These are phyloP conservation scores for Ormyrus labotus DNA, from an alignment of 2,888 invertebrate genomes.

Conservation along the genomic window DNA sequence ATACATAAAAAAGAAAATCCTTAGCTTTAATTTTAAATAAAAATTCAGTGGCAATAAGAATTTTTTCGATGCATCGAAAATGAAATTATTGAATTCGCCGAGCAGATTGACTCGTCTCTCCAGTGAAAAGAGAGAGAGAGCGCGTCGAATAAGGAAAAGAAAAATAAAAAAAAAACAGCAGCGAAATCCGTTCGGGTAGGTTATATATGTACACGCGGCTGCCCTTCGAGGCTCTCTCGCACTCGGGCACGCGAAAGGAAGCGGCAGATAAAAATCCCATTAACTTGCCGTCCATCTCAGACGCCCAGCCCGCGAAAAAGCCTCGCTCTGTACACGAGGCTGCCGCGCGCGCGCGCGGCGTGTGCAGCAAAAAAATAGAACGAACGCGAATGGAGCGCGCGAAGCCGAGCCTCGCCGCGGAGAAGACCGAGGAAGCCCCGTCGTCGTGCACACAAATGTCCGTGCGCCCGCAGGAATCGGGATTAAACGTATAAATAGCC, in stretches of 20 bases:
- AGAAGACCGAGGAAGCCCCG: slow-evolving; percentile 16
- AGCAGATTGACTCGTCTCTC: slow-evolving; percentile 20
- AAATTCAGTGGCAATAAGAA: neutral
- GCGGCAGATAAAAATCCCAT: slow-evolving; percentile 55
- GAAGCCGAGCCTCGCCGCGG: slow-evolving; percentile 3
- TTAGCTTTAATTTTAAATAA: slow-evolving; percentile 3
- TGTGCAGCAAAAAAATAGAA: slow-evolving; percentile 21
- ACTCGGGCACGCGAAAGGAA: slow-evolving; percentile 6
- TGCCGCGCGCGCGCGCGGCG: neutral
- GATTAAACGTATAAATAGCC: neutral
- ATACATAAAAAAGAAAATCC: neutral
- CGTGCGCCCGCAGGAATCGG: neutral
- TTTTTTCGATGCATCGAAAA: slow-evolving; percentile 15
- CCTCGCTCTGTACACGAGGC: neutral
- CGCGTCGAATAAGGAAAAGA: neutral
- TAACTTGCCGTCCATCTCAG: slow-evolving; percentile 45
- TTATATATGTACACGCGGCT: neutral
- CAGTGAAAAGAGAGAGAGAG: neutral
- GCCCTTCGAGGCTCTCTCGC: neutral
- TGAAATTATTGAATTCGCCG: slow-evolving; percentile 30
- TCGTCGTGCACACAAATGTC: neutral
- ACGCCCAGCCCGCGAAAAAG: slow-evolving; percentile 2
- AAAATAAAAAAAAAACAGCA: slow-evolving; percentile 3
- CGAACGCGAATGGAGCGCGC: neutral
- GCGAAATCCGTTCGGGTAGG: neutral